These are phyloP conservation scores for Oreotrochilus melanogaster DNA, from an alignment of 2,113 vertebrate species.

Conservation along the genomic window DNA sequence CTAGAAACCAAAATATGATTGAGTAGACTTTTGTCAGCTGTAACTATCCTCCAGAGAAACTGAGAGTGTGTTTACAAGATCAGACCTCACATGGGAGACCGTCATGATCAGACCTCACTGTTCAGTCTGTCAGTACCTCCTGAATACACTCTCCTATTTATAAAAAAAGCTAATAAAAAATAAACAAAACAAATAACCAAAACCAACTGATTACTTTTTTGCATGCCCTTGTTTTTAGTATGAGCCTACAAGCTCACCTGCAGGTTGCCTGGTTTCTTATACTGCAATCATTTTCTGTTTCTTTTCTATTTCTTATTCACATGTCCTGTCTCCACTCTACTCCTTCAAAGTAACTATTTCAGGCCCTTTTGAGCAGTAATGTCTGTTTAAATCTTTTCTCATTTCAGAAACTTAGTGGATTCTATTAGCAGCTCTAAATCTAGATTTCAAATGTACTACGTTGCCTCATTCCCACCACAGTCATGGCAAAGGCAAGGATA, in stretches of 20 bases:
- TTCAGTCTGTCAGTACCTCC: background rate
- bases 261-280: background rate
- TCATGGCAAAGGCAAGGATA: background rate
- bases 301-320: background rate
- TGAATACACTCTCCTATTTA: background rate
- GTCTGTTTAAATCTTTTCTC: background rate
- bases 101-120: background rate
- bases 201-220: background rate
- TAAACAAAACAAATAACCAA: no score
- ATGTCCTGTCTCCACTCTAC: accelerated
- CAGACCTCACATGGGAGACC: background rate
- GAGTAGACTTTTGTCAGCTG: background rate
- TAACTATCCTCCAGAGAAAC: background rate
- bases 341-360: background rate
- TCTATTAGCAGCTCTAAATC: background rate
- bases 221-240: background rate
- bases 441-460: background rate
- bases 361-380: background rate
- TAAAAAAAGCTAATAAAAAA: background rate
- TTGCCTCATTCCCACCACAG: background rate
- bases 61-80: background rate
- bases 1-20: background rate
- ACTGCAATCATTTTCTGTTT: background rate
- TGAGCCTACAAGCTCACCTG: background rate
- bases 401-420: background rate